Percentiles rank a stretch among this genome's conserved stretches.
Conservation (phyloP, 2,113 vertebrate genomes). For the Mola mola region DNA sequence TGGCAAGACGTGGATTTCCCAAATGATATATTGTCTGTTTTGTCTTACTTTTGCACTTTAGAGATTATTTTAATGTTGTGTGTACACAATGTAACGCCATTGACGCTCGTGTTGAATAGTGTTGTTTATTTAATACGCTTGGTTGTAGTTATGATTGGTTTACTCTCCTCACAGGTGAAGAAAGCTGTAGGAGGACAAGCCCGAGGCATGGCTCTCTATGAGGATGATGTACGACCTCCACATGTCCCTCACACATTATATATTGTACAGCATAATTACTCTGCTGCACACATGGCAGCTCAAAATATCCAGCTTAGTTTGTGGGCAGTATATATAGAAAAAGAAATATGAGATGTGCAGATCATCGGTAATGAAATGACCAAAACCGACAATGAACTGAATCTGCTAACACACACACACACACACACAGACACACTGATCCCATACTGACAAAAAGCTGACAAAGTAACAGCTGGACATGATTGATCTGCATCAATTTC, state of each 20-base stretch:
- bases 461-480: not conserved
- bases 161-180: constrained; percentile 83
- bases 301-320: not conserved
- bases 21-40: no score
- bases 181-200: constrained; percentile 84
- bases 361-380: not conserved
- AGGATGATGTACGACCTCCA: constrained; percentile 88
- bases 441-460: no score
- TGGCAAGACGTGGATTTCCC: no score
- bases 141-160: not conserved
- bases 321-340: not conserved
- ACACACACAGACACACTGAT: no score
- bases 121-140: no score
- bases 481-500: constrained; percentile 1
- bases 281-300: not conserved
- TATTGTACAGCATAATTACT: not conserved
- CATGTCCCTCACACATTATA: not conserved
- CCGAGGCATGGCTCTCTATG: constrained; percentile 94
- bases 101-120: no score
- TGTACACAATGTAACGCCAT: no score
- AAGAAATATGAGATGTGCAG: no score
- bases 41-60: no score
- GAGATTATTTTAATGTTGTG: no score
- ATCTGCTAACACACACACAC: not conserved
- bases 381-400: not conserved